Conservation (phyloP, 2,113 vertebrate genomes). For the Progne subis region DNA sequence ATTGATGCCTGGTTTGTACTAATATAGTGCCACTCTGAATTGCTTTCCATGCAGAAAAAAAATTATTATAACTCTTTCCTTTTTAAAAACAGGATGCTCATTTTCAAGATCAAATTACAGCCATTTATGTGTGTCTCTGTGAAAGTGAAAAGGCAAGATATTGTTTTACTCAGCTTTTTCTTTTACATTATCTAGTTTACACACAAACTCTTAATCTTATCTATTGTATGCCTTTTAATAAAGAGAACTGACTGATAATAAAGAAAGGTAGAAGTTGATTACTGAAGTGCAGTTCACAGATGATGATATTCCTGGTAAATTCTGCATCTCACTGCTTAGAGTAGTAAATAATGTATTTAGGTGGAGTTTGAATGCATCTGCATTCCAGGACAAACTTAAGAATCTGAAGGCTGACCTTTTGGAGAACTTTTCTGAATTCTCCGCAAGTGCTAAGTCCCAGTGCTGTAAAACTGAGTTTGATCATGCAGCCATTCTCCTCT, state of each 20-base stretch:
- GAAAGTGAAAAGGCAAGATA: constrained; percentile 45
- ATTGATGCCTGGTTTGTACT: constrained; percentile 18
- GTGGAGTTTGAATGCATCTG: background rate
- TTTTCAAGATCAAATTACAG: constrained; percentile 50
- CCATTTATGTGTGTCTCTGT: constrained; percentile 44
- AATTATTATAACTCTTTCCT: background rate
- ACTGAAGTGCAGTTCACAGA: background rate
- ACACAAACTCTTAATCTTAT: background rate
- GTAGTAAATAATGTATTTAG: background rate
- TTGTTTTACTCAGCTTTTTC: constrained; percentile 39
- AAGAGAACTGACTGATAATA: background rate
- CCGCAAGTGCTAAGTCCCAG: background rate
- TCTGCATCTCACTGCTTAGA: background rate
- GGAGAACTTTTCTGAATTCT: background rate
- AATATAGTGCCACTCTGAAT: constrained; percentile 29
- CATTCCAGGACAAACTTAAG: background rate
- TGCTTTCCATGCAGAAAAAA: constrained; percentile 24
- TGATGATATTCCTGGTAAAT: background rate
- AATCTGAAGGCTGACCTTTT: background rate
- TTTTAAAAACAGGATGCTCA: constrained; percentile 29
- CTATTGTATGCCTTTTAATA: background rate
- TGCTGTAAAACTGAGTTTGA: background rate
- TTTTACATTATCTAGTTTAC: background rate
- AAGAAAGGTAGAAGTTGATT: background rate
- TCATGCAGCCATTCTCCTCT: background rate